Base-by-base conservation (phyloP, 2,797 vertebrate genomes). In the Brachyalestes nurse region DNA sequence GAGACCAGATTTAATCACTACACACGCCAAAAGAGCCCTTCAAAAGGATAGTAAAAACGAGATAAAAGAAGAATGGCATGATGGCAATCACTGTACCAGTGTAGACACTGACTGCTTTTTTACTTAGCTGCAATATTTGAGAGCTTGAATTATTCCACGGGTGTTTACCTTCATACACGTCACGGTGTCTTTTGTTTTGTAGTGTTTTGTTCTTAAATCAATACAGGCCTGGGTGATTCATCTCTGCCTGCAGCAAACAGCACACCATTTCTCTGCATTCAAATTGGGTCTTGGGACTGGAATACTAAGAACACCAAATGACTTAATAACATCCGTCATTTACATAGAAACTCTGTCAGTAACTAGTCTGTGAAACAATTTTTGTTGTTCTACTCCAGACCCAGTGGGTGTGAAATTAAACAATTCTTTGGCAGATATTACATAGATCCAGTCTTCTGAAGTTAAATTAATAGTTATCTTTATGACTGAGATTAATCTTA, bases 201-300 rank as follows among this genome's bases (percentile, higher is more conserved):
- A 61, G 57, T 34, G 53, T 65, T 53, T 45, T 34, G 28, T 55
- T 40, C 62, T 72, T 85, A 80, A 82, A 85, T 80, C 77, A 71
- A 38, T 82, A 51, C 40, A 19, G 47, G 62, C 40, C 19, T 34
- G 5, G 34, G 19, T 77, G 62, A 81, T 83, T 77, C 55, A 75
- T 83, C 75, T 78, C 73, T 70, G 53, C 23, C 66, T 77, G 73
- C 38, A 17, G 38, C 64, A 49, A 80, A 42, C 55, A 73, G 58
- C 72, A 71, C 17, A 10, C 64, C 64, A 34, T 70, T 74, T 55
- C 62, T 23, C 10, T 47, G 34, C 75, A 83, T 67, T 81, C 60
- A 75, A 57, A 66, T 75, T 58, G 21, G 4, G 55, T 47, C 51
- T 45, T 57, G 5, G 12, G 25, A 21, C 8, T 40, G 38, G 12